phyloP scores from a whole-genome alignment of 2,113 vertebrate species.

The Alces alces region DNA sequence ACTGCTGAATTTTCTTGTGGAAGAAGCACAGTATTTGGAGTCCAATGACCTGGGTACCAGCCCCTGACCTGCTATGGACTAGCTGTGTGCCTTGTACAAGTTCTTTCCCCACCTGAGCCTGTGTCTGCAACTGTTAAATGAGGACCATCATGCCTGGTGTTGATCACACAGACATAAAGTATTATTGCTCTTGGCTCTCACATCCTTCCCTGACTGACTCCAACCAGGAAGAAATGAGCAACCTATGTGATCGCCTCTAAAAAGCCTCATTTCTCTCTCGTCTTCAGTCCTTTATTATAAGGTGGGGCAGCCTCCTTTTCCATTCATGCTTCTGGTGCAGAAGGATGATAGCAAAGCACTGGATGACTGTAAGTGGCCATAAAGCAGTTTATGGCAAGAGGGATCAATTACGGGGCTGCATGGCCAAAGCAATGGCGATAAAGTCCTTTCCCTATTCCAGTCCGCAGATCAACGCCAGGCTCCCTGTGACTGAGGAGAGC shows the following conservation, averaged over 20 bases:
- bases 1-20: background rate
- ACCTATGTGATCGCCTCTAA: background rate
- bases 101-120: background rate
- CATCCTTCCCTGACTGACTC: background rate
- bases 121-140: background rate
- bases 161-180: background rate
- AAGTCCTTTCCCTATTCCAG: background rate
- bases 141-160: background rate
- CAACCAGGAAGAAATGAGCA: background rate
- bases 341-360: background rate
- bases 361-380: background rate
- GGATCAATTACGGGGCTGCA: fast-evolving
- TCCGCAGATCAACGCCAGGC: background rate
- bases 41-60: background rate
- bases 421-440: background rate
- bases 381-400: background rate
- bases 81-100: background rate
- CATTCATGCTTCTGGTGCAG: background rate
- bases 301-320: background rate
- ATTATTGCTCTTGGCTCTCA: background rate
- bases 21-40: background rate
- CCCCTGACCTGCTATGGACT: background rate
- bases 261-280: background rate
- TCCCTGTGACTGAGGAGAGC: fast-evolving
- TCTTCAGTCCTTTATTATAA: background rate